Evolutionary conservation across 1,140 invertebrate genomes (phyloP).

Genomic region (Diploscapter pachys): DNA sequence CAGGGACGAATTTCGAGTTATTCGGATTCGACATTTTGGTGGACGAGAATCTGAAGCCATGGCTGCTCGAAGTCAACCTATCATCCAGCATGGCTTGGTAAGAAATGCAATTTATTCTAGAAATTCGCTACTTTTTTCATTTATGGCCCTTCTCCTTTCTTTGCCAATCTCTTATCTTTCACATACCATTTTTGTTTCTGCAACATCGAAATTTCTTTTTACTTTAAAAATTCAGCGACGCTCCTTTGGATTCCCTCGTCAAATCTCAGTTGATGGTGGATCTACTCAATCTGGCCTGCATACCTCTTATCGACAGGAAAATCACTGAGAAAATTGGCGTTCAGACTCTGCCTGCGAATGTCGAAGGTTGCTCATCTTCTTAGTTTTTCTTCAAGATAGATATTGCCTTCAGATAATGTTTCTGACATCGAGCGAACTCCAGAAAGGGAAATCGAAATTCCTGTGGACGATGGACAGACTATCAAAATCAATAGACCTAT

Average conservation of each 20-base stretch:
- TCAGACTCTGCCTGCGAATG: neutral
- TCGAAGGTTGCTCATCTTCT: neutral
- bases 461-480: neutral
- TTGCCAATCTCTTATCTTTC: no score
- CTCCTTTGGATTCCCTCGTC: conserved; percentile 63
- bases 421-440: no score
- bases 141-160: no score
- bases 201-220: conserved; percentile 14
- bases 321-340: conserved; percentile 3
- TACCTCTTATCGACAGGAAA: conserved; percentile 41
- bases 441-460: conserved; percentile 5
- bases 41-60: conserved; percentile 41
- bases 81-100: conserved; percentile 69
- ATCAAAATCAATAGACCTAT: no score
- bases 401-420: neutral
- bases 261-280: conserved; percentile 64
- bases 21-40: conserved; percentile 62
- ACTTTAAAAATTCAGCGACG: conserved; percentile 58
- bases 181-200: neutral
- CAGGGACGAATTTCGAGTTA: conserved; percentile 75
- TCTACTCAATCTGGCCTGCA: conserved; percentile 62
- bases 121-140: conserved; percentile 65
- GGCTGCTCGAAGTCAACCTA: conserved; percentile 46
- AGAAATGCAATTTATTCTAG: conserved; percentile 77
- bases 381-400: neutral